Evolutionary conservation across 2,797 vertebrate genomes (phyloP).

Genomic region (Nasua narica): DNA sequence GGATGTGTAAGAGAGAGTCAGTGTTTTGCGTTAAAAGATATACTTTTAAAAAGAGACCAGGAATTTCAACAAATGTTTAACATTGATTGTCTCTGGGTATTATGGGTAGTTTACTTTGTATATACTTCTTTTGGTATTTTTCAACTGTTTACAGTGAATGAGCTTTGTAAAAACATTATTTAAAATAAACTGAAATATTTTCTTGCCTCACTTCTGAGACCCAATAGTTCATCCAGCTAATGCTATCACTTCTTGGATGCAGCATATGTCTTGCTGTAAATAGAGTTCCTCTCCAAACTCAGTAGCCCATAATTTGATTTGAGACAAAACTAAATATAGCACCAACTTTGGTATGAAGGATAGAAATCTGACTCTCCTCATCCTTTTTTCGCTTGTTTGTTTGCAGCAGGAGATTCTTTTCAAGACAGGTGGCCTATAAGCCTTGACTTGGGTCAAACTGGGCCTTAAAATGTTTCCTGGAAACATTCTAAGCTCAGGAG

Average conservation of each 20-base stretch:
- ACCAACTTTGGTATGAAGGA: constrained; percentile 31
- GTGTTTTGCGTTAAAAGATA: neutral
- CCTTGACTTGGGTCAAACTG: neutral
- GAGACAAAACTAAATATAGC: constrained; percentile 70
- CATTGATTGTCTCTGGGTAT: neutral
- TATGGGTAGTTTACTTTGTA: constrained; percentile 2
- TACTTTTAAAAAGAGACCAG: neutral
- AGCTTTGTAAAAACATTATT: neutral
- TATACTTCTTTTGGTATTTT: constrained; percentile 4
- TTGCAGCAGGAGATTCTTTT: constrained; percentile 42
- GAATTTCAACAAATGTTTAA: neutral
- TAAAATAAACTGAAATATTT: neutral
- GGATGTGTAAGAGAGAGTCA: neutral
- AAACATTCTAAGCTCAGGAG: neutral
- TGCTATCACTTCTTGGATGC: neutral
- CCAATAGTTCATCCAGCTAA: neutral
- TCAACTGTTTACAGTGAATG: neutral
- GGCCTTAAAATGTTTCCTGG: neutral
- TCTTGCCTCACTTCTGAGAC: neutral
- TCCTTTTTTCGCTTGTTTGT: neutral
- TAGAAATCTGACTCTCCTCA: constrained; percentile 47
- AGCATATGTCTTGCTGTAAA: neutral
- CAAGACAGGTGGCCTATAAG: constrained; percentile 35
- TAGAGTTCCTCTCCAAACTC: constrained; percentile 27
- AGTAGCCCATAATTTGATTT: constrained; percentile 71